Base-by-base conservation (phyloP, 2,113 vertebrate genomes). In the Epinephelus cyanopodus region DNA sequence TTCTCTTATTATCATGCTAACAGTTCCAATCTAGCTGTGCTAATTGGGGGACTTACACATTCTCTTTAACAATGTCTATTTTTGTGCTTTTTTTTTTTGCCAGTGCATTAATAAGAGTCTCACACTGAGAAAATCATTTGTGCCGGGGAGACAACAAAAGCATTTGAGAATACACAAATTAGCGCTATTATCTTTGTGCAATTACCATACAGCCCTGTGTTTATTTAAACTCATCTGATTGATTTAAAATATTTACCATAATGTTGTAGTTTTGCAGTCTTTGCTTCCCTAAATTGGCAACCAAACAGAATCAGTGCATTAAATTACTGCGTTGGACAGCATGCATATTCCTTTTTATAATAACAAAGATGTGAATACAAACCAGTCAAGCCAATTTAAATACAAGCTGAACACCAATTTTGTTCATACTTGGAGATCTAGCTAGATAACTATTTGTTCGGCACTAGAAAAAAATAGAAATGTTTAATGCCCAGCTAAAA, bases 11-110 rank as follows among this genome's bases (percentile, higher is more conserved):
- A 93, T 93, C 89, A 90, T 93, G 83, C 91, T 94, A 93, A 92
- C 90, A 90, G 93, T 90, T 88, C 74, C 80, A 85, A 80, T 91
- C 87, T 86, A 73, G 73, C 90, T 79, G 84, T 86, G 88, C 93
- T 95, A 95, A 96, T 95, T 95, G 92, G 92, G 82, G 84, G 89
- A 92, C 85, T 94, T 90, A 88, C 89, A 88, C 90, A 93, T 94
- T 95, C 88, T 93, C 92, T 92, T 94, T 92, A 92, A 89, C 90
- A 92, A 90, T 92, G 85, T 93, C 90, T 91, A 89, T 91, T 94
- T 91, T 87, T 60, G 71, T 62, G 61, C 47, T 71, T 39, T 84
- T 79, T 86, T 82, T 74, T 83, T 86, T 86, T 89, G 82, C 81
- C 77, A 81, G 78, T 74, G 89, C 90, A 91, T 94, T 93, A 95